phyloP scores from a whole-genome alignment of 2,888 invertebrate species.

The Dicyrtoma fusca region DNA sequence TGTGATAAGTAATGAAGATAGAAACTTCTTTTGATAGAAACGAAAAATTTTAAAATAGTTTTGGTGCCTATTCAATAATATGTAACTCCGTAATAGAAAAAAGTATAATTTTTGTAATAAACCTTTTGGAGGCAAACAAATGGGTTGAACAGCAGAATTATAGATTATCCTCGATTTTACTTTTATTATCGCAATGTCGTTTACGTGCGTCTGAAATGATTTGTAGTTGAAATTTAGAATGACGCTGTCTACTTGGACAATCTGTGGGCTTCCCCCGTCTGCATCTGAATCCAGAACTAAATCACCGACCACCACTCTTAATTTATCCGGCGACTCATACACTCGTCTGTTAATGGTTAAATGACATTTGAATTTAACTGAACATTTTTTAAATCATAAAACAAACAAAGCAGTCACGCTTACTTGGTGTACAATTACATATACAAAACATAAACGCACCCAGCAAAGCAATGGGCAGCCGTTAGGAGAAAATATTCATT shows the following conservation, averaged over 20 bases:
- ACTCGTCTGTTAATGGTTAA: conserved; percentile 40
- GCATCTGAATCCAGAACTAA: conserved; percentile 45
- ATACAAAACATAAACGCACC: conserved; percentile 32
- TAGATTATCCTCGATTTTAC: conserved; percentile 41
- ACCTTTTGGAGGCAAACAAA: conserved; percentile 48
- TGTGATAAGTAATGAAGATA: not conserved
- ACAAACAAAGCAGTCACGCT: no score
- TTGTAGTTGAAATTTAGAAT: conserved; percentile 51
- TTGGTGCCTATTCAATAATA: no score
- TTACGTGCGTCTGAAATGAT: conserved; percentile 47
- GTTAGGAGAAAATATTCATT: conserved; percentile 47
- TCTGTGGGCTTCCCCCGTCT: conserved; percentile 44
- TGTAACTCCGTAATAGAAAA: no score
- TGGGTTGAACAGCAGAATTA: conserved; percentile 48
- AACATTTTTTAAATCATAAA: no score
- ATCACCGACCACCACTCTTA: conserved; percentile 49
- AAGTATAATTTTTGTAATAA: not conserved
- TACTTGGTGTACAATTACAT: no score
- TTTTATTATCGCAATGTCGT: conserved; percentile 52
- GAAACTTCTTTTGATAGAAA: no score
- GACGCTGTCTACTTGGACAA: conserved; percentile 45
- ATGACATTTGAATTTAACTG: no score
- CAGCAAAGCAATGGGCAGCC: conserved; percentile 51
- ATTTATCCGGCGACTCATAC: conserved; percentile 40
- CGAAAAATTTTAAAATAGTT: no score